A percentile compares a stretch with the other conserved stretches of the same genome.
phyloP scores from a whole-genome alignment of 2,888 invertebrate genomes.

The Brachyptera putata region DNA sequence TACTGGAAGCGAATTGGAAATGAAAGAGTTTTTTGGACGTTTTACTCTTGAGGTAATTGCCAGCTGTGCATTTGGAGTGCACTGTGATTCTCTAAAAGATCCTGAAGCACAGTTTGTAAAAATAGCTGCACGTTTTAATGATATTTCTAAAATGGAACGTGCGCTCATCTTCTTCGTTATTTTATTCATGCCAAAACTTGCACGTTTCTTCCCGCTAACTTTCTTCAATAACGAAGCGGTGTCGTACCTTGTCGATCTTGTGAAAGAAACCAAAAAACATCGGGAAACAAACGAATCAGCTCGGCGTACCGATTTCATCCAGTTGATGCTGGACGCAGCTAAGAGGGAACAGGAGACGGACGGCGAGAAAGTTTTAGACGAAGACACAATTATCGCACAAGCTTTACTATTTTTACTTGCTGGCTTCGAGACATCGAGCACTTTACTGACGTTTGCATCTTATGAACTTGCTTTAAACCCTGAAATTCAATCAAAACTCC shows the following conservation, averaged over 20 bases:
- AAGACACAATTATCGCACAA: slow-evolving; percentile 55
- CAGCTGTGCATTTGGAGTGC: slow-evolving; percentile 55
- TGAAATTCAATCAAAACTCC: slow-evolving; percentile 48
- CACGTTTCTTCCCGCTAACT: slow-evolving; percentile 33
- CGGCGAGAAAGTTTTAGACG: slow-evolving; percentile 45
- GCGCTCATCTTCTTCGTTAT: slow-evolving; percentile 33
- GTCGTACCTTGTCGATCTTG: slow-evolving; percentile 34
- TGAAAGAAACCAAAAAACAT: slow-evolving; percentile 34
- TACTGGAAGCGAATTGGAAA: slow-evolving; percentile 48
- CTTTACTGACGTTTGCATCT: slow-evolving; percentile 52
- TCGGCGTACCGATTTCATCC: slow-evolving; percentile 49
- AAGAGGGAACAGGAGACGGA: slow-evolving; percentile 42
- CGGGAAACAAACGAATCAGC: slow-evolving; percentile 27
- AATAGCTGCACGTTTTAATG: slow-evolving; percentile 13
- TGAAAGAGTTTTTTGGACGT: slow-evolving; percentile 53
- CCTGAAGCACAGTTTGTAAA: slow-evolving; percentile 51
- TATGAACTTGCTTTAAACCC: slow-evolving; percentile 51
- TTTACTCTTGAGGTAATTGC: slow-evolving; percentile 55
- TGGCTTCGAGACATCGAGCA: slow-evolving; percentile 59
- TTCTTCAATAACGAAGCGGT: slow-evolving; percentile 36
- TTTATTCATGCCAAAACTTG: slow-evolving; percentile 33
- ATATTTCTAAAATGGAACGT: neutral
- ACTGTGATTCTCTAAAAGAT: slow-evolving; percentile 50
- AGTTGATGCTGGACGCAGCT: slow-evolving; percentile 49
- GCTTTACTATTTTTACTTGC: slow-evolving; percentile 56